These are phyloP conservation scores for Canis aureus DNA, from an alignment of 2,113 vertebrate species.

Conservation along the genomic window DNA sequence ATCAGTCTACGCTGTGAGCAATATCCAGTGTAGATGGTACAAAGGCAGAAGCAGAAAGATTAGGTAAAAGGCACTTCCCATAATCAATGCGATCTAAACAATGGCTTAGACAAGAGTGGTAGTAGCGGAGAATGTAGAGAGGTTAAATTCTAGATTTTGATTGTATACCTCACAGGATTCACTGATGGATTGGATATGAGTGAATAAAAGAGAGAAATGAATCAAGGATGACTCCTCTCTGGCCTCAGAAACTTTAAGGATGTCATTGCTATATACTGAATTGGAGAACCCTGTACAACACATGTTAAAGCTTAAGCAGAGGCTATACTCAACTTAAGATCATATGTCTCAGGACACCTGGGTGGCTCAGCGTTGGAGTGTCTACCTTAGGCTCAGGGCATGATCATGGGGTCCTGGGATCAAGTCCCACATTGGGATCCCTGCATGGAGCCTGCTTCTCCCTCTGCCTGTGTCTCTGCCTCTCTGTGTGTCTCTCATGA, in stretches of 20 bases:
- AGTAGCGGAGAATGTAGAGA: background rate
- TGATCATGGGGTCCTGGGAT: no score
- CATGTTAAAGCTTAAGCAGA: background rate
- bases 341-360: background rate
- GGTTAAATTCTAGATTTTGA: background rate
- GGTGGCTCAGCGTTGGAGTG: no score
- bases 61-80: background rate
- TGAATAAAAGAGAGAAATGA: background rate
- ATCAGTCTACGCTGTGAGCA: background rate
- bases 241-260: background rate
- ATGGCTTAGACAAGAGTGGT: background rate
- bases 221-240: background rate
- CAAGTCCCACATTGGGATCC: no score
- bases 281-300: background rate
- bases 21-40: background rate
- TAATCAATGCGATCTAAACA: background rate
- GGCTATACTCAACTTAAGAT: background rate
- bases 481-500: no score
- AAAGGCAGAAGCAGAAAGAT: background rate
- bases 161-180: background rate
- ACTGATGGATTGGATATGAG: background rate
- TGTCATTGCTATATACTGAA: fast-evolving
- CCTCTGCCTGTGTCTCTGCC: no score
- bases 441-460: no score
- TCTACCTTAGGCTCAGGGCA: no score